phyloP scores from a whole-genome alignment of 2,888 invertebrate genomes.

The Bursaphelenchus okinawaensis region DNA sequence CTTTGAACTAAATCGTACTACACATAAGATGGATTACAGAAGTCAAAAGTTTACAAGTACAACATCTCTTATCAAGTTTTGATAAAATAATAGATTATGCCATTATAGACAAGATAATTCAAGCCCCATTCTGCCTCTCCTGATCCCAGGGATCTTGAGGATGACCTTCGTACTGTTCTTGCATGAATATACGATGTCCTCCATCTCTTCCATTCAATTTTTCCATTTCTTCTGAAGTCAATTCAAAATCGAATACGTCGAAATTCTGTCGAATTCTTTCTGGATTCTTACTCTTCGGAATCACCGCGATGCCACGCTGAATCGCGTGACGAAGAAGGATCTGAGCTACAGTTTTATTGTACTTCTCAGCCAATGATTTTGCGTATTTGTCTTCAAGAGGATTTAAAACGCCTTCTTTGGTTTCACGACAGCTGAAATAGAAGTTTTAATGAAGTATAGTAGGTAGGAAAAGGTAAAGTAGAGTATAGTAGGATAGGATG shows the following conservation, averaged over 20 bases:
- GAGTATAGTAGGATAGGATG: too few relatives aligned
- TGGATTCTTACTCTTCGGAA: constrained; percentile 33
- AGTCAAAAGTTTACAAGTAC: too few relatives aligned
- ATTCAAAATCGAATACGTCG: constrained; percentile 3
- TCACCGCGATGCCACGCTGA: constrained; percentile 35
- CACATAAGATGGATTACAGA: too few relatives aligned
- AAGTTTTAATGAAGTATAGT: too few relatives aligned
- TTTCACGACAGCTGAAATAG: too few relatives aligned
- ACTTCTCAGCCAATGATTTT: constrained; percentile 28
- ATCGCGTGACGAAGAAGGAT: constrained; percentile 35
- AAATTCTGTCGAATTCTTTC: constrained; percentile 1
- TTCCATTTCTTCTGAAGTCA: not conserved
- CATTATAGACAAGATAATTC: too few relatives aligned
- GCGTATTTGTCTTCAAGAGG: not conserved
- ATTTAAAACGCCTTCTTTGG: not conserved
- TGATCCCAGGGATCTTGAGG: not conserved
- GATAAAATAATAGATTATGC: too few relatives aligned
- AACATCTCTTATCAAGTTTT: too few relatives aligned
- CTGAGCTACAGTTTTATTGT: constrained; percentile 39
- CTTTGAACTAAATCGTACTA: too few relatives aligned
- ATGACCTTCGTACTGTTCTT: not conserved
- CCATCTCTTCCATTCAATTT: not conserved
- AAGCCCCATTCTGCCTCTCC: not conserved
- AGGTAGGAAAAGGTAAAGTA: too few relatives aligned
- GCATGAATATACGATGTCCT: not conserved